Base-by-base conservation (phyloP, 2,797 vertebrate species). In the Helarctos malayanus region DNA sequence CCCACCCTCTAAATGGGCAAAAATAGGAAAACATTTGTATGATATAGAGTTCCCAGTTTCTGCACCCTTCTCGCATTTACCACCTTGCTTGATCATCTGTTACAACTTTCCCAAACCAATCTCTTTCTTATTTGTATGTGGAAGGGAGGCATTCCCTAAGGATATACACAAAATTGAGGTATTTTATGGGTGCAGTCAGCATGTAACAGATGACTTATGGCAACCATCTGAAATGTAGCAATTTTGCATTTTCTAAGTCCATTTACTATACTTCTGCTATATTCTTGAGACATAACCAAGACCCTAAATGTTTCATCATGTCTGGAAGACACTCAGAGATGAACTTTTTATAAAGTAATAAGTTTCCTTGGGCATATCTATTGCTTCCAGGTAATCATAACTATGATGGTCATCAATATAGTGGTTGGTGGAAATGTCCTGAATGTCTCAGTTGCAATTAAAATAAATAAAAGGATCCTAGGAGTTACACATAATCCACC, bases 211-310 rank as follows among this genome's bases (percentile, higher is more conserved):
- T 98, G 94, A 97, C 90, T 95, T 96, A 95, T 68, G 52, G 91
- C 85, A 85, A 94, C 90, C 49, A 83, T 35, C 63, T 68, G 94
- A 97, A 97, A 96, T 95, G 56, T 10, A 86, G 89, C 68, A 78
- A 92, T 96, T 97, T 93, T 98, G 92, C 95, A 97, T 97, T 97
- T 97, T 81, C 95, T 89, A 92, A 93, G 87, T 95, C 63, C 79
- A 95, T 97, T 95, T 95, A 79, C 91, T 94, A 80, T 68, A 61
- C 7, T 63, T 8, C 11, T 65, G 38, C 75, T 87, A n/a, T 56
- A 79, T 90, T 96, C 90, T 21, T 19, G 88, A 97, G 94, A 97
- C n/a, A 95, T 86, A 89, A 75, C 90, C 85, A 91, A 89, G 97
- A 94, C 49, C 92, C 69, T 94, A 94, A 97, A 91, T 91, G 90